A percentile compares a stretch with the other conserved stretches of the same genome.
These are phyloP conservation scores for Lerista edwardsae DNA, from an alignment of 2,797 vertebrate species.

Conservation along the genomic window DNA sequence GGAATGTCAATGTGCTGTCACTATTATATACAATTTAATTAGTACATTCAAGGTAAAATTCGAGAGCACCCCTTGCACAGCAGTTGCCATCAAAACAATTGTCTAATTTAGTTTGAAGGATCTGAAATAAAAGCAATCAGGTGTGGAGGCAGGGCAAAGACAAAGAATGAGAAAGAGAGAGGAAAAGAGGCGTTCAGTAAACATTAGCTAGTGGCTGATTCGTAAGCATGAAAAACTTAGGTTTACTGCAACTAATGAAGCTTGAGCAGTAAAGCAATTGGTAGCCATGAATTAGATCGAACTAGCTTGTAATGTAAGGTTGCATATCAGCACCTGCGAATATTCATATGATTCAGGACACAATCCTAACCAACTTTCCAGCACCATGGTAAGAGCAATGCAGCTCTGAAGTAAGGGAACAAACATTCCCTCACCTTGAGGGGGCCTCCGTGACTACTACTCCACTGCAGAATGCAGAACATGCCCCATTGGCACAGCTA, in stretches of 20 bases:
- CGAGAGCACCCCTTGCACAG: slow-evolving; percentile 32
- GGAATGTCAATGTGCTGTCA: slow-evolving; percentile 34
- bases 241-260: not conserved
- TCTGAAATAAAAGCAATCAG: slow-evolving; percentile 30
- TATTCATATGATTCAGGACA: not conserved
- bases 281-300: not conserved
- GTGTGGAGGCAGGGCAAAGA: not conserved
- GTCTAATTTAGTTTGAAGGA: slow-evolving; percentile 44
- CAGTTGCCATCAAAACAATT: slow-evolving; percentile 41
- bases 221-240: not conserved
- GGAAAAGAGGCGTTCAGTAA: not conserved
- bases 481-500: no score
- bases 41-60: slow-evolving; percentile 42
- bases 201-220: not conserved
- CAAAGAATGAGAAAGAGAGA: no score
- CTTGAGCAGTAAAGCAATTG: not conserved
- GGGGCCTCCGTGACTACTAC: no score
- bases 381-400: no score
- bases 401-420: no score
- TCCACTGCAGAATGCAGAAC: no score
- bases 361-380: no score
- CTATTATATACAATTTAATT: slow-evolving; percentile 50
- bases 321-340: not conserved
- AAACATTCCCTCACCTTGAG: no score
- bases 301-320: not conserved